Evolutionary conservation across 1,140 invertebrate species (phyloP).

Genomic region (Yoshiicerus persimilis): DNA sequence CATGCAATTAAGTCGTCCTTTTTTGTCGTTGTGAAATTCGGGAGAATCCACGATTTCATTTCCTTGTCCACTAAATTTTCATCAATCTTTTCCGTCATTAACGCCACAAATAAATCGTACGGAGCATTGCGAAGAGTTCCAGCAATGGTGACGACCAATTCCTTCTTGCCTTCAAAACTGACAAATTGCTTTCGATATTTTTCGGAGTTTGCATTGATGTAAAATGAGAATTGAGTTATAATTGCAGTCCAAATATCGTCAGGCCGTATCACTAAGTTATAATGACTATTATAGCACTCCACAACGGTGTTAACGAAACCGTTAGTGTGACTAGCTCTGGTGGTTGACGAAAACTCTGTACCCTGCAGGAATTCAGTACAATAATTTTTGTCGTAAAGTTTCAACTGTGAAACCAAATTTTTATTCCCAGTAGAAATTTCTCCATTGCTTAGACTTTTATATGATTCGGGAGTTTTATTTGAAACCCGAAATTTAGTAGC

Average conservation of each 20-base stretch:
- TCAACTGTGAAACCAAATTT: too few relatives aligned
- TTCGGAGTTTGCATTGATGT: constrained; percentile 8
- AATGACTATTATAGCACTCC: constrained; percentile 13
- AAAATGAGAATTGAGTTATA: constrained; percentile 35
- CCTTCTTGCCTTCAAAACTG: constrained; percentile 38
- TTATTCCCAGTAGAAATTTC: too few relatives aligned
- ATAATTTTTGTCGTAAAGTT: too few relatives aligned
- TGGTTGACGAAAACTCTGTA: too few relatives aligned
- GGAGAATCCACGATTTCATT: constrained; percentile 11
- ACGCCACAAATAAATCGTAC: too few relatives aligned
- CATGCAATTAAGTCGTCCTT: background rate
- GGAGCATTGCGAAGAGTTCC: too few relatives aligned
- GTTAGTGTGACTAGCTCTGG: background rate
- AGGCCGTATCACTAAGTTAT: constrained; percentile 31
- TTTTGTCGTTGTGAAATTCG: constrained; percentile 25
- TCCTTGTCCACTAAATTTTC: constrained; percentile 20
- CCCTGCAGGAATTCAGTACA: too few relatives aligned
- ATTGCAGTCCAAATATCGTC: constrained; percentile 37
- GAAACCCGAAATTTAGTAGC: too few relatives aligned
- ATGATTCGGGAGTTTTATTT: too few relatives aligned
- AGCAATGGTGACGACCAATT: background rate
- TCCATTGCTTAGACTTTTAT: too few relatives aligned
- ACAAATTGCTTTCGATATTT: constrained; percentile 34
- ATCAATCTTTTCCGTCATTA: background rate
- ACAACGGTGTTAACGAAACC: constrained; percentile 32